Conservation (phyloP, 1,140 invertebrate species). For the Drosophila dunni region DNA sequence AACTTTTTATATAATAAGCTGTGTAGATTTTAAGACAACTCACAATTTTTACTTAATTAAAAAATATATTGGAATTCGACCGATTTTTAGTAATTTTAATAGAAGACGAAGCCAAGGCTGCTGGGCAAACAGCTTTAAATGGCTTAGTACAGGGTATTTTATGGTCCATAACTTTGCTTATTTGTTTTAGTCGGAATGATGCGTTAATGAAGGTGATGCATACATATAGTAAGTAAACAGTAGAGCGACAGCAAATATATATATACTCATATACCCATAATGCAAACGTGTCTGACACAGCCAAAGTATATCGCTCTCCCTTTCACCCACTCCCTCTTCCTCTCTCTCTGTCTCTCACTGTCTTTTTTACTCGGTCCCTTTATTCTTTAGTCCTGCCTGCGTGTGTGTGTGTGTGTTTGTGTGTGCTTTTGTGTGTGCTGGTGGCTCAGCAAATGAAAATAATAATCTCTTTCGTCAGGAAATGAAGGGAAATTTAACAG, state of each 20-base stretch:
- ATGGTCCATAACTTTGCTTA: neutral
- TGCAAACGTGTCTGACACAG: conserved; percentile 27
- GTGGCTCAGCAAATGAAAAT: conserved; percentile 76
- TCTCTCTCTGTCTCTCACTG: neutral
- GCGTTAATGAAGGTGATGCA: conserved; percentile 71
- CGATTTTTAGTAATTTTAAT: no score
- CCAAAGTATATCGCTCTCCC: conserved; percentile 2
- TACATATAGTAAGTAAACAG: conserved; percentile 62
- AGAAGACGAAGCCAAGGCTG: no score
- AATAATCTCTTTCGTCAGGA: conserved; percentile 79
- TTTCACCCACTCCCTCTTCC: neutral
- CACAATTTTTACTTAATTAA: no score
- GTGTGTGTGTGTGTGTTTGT: neutral
- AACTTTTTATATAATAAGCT: no score
- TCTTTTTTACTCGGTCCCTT: neutral
- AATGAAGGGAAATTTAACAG: conserved; percentile 82
- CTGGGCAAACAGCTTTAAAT: no score
- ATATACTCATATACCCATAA: conserved; percentile 52
- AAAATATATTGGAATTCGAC: no score
- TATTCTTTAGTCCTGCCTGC: conserved; percentile 7
- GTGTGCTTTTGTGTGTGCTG: conserved; percentile 39
- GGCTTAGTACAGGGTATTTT: neutral
- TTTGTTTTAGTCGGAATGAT: conserved; percentile 54
- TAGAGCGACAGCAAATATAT: conserved; percentile 54
- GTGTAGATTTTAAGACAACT: no score